phyloP scores from a whole-genome alignment of 2,113 vertebrate species.

The Nothobranchius furzeri region DNA sequence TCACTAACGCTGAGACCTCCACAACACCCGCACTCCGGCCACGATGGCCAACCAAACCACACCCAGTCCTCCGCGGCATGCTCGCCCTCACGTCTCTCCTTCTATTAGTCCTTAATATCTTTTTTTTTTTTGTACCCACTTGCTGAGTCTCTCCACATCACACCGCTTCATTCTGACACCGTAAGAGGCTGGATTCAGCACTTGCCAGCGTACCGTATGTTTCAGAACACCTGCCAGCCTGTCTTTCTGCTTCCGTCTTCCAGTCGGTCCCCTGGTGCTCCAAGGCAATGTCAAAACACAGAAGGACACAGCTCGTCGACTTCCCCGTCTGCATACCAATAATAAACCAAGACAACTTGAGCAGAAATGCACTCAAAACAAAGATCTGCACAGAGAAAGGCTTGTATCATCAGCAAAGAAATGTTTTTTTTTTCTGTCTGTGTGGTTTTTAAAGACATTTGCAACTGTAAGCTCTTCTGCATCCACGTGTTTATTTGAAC shows the following conservation, averaged over 20 bases:
- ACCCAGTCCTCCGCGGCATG: conserved; percentile 49
- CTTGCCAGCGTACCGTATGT: conserved; percentile 22
- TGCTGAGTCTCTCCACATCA: conserved; percentile 8
- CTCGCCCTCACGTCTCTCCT: conserved; percentile 7
- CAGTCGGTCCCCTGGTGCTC: conserved; percentile 40
- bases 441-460: conserved; percentile 23
- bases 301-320: conserved; percentile 38
- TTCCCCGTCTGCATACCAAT: conserved; percentile 55
- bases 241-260: conserved; percentile 23
- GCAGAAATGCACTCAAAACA: conserved; percentile 17
- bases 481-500: conserved; percentile 22
- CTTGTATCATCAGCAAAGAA: conserved; percentile 22
- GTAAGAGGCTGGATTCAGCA: conserved; percentile 1
- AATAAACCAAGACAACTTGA: conserved; percentile 39
- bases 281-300: conserved; percentile 57
- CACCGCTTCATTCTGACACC: background rate
- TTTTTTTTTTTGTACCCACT: conserved; percentile 2
- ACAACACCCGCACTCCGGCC: conserved; percentile 56
- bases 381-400: conserved; percentile 23
- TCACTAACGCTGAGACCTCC: conserved; percentile 52
- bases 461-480: conserved; percentile 16
- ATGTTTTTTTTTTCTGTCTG: conserved; percentile 16
- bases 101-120: background rate
- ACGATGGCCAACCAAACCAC: conserved; percentile 60
- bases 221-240: conserved; percentile 32